phyloP scores from a whole-genome alignment of 1,140 invertebrate genomes.

The Drosophila parvula region DNA sequence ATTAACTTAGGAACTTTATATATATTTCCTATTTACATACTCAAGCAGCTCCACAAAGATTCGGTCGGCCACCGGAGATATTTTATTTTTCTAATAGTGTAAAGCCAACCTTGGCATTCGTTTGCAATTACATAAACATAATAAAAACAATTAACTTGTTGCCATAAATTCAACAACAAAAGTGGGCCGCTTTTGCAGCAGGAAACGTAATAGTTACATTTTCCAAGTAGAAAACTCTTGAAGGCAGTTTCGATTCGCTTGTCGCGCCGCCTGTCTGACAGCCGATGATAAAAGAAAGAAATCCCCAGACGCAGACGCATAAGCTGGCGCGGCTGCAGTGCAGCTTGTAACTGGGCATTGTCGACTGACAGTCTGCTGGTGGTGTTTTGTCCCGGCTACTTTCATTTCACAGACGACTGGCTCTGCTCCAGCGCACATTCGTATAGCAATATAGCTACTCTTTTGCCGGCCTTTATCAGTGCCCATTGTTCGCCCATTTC shows the following conservation, averaged over 20 bases:
- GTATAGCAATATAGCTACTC: constrained; percentile 2
- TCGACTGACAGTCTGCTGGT: constrained; percentile 15
- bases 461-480: constrained; percentile 53
- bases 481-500: constrained; percentile 57
- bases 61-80: neutral
- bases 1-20: too few relatives aligned
- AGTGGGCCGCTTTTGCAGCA: constrained; percentile 20
- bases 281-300: constrained; percentile 44
- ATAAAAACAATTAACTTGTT: constrained; percentile 68
- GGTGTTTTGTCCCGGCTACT: constrained; percentile 49
- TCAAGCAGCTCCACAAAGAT: too few relatives aligned
- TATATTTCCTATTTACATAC: neutral
- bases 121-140: constrained; percentile 56
- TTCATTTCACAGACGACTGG: constrained; percentile 65
- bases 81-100: neutral
- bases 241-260: constrained; percentile 55
- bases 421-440: constrained; percentile 1
- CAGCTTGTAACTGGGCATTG: constrained; percentile 2
- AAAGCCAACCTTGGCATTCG: constrained; percentile 5
- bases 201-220: constrained; percentile 66
- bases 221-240: constrained; percentile 52
- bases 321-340: constrained; percentile 9
- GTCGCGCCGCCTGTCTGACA: constrained; percentile 25
- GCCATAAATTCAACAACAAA: constrained; percentile 52
- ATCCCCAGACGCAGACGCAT: constrained; percentile 45